These are phyloP conservation scores for Idaea aversata DNA, from an alignment of 2,888 invertebrate species.

Conservation along the genomic window DNA sequence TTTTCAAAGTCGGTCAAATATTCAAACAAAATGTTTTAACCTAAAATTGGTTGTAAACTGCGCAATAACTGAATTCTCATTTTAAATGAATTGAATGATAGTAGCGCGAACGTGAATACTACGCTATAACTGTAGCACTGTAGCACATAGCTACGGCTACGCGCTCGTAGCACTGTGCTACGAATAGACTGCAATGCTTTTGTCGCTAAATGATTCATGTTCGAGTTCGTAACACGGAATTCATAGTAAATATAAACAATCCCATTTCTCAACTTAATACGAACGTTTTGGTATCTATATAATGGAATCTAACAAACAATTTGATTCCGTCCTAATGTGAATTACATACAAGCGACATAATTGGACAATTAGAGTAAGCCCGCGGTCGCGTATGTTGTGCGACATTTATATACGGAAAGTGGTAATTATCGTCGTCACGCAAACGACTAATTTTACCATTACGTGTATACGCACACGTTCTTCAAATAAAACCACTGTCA, in stretches of 20 bases:
- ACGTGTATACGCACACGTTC: conserved; percentile 40
- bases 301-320: conserved; percentile 37
- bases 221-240: conserved; percentile 16
- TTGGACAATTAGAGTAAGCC: conserved; percentile 63
- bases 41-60: background rate
- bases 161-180: conserved; percentile 11
- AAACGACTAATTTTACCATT: conserved; percentile 59
- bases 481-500: conserved; percentile 42
- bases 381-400: conserved; percentile 52
- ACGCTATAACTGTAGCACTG: conserved; percentile 10
- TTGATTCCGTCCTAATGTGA: conserved; percentile 40
- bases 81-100: background rate
- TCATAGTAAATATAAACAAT: conserved; percentile 12
- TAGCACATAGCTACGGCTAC: conserved; percentile 19
- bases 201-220: conserved; percentile 22
- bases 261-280: conserved; percentile 11
- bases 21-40: too few relatives aligned
- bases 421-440: conserved; percentile 68
- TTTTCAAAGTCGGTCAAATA: too few relatives aligned
- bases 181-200: conserved; percentile 9
- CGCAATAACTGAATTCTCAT: background rate
- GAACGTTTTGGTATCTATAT: conserved; percentile 24
- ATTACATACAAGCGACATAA: conserved; percentile 49
- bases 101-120: conserved; percentile 2
- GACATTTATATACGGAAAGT: conserved; percentile 54